A percentile compares a stretch with the other conserved stretches of the same genome.
Evolutionary conservation across 2,113 vertebrate genomes (phyloP).

Genomic region (Lasiurus cinereus): DNA sequence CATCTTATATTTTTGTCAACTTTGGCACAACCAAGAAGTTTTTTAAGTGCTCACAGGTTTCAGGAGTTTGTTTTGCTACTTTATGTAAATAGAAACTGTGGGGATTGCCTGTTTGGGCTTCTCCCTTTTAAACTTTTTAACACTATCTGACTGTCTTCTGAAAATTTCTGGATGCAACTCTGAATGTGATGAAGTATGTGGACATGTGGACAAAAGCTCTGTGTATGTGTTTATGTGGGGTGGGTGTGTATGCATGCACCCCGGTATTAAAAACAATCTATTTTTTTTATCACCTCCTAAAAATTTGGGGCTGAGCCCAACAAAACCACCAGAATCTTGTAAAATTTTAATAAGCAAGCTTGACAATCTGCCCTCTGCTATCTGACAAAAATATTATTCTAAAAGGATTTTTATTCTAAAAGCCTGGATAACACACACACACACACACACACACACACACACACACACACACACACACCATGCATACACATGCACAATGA

Average conservation of each 20-base stretch:
- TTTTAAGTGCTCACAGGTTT: constrained; percentile 70
- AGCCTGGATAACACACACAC: background rate
- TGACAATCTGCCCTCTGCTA: constrained; percentile 16
- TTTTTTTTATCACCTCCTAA: constrained; percentile 39
- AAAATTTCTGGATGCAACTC: constrained; percentile 29
- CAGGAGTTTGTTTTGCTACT: constrained; percentile 56
- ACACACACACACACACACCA: background rate
- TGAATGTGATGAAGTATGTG: background rate
- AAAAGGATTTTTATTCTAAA: constrained; percentile 44
- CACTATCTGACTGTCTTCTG: constrained; percentile 49
- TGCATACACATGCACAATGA: background rate
- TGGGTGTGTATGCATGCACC: too few species aligned
- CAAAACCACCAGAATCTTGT: constrained; percentile 30
- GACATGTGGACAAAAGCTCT: constrained; percentile 18
- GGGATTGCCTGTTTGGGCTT: background rate
- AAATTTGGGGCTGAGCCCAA: constrained; percentile 7
- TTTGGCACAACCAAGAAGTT: constrained; percentile 56
- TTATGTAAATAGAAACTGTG: constrained; percentile 59
- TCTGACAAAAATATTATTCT: constrained; percentile 33
- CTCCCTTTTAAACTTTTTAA: constrained; percentile 60
- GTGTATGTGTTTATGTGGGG: background rate
- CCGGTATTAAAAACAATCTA: constrained; percentile 9
- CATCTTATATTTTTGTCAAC: constrained; percentile 65
- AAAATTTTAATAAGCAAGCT: constrained; percentile 59
- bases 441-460: background rate